These are phyloP conservation scores for Dolichomitus sp. DNA, from an alignment of 2,888 invertebrate genomes.

Conservation along the genomic window DNA sequence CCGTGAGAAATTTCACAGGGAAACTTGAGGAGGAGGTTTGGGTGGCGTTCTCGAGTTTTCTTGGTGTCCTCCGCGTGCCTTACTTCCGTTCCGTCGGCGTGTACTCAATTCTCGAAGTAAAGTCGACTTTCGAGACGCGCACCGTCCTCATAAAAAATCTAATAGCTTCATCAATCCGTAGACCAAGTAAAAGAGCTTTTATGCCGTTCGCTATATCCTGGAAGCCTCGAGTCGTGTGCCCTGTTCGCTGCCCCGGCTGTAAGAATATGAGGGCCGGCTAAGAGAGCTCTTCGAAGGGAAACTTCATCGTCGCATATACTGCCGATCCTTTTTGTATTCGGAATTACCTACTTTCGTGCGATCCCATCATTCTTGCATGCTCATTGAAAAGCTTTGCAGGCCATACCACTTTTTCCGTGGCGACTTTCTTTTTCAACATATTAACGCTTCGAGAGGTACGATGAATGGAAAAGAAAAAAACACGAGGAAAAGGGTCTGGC, in stretches of 20 bases:
- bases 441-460: too few relatives aligned
- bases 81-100: neutral
- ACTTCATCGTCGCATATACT: slow-evolving; percentile 8
- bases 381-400: neutral
- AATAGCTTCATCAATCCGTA: slow-evolving; percentile 25
- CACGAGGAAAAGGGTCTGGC: too few relatives aligned
- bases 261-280: slow-evolving; percentile 1
- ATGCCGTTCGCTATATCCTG: slow-evolving; percentile 2
- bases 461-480: too few relatives aligned
- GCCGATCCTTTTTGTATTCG: neutral
- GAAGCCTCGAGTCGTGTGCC: neutral
- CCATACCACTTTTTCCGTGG: too few relatives aligned
- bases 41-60: neutral
- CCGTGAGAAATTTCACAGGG: slow-evolving; percentile 25
- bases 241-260: neutral
- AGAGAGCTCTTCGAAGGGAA: slow-evolving; percentile 4
- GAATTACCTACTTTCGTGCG: neutral
- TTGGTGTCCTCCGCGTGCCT: too few relatives aligned
- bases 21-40: neutral
- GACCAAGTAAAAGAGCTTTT: neutral
- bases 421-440: too few relatives aligned
- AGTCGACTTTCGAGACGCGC: slow-evolving; percentile 9
- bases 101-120: slow-evolving; percentile 17
- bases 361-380: neutral
- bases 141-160: slow-evolving; percentile 20